These are phyloP conservation scores for Ornithorhynchus anatinus DNA, from an alignment of 2,113 vertebrate species.

Conservation along the genomic window DNA sequence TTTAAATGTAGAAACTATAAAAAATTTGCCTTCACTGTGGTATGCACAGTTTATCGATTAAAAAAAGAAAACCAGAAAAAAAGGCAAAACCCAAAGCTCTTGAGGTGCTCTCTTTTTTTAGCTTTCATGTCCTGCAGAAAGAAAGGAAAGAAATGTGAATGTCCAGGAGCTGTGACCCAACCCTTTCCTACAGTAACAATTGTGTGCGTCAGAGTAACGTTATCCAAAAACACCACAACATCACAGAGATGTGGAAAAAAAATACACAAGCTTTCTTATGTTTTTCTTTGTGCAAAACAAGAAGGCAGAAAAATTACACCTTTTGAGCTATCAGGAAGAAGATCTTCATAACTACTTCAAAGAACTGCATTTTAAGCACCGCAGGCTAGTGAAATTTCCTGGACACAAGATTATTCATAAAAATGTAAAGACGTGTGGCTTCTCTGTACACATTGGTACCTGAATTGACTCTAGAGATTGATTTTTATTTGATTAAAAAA, in stretches of 20 bases:
- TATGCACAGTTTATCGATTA: constrained; percentile 61
- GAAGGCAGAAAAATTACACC: constrained; percentile 74
- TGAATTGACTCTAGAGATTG: constrained; percentile 25
- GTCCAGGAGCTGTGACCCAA: constrained; percentile 64
- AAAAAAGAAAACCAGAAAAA: constrained; percentile 45
- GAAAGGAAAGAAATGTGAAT: constrained; percentile 71
- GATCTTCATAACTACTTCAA: constrained; percentile 65
- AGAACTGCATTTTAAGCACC: constrained; percentile 49
- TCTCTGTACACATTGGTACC: constrained; percentile 36
- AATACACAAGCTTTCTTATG: constrained; percentile 55
- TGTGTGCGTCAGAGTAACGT: constrained; percentile 60
- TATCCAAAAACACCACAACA: constrained; percentile 58
- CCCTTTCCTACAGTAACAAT: constrained; percentile 63
- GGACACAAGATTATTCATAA: constrained; percentile 46
- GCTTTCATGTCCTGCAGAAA: constrained; percentile 77
- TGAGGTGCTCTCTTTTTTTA: constrained; percentile 67
- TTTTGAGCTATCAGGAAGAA: constrained; percentile 68
- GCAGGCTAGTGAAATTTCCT: constrained; percentile 55
- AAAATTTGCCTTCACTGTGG: constrained; percentile 67
- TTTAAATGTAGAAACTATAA: constrained; percentile 60
- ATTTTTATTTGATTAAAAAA: constrained; percentile 34
- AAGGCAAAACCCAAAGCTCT: constrained; percentile 63
- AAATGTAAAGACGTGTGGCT: constrained; percentile 49
- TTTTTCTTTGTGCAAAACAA: constrained; percentile 76
- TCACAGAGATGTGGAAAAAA: constrained; percentile 52